These are phyloP conservation scores for Enoplosus armatus DNA, from an alignment of 2,797 vertebrate species.

Conservation along the genomic window DNA sequence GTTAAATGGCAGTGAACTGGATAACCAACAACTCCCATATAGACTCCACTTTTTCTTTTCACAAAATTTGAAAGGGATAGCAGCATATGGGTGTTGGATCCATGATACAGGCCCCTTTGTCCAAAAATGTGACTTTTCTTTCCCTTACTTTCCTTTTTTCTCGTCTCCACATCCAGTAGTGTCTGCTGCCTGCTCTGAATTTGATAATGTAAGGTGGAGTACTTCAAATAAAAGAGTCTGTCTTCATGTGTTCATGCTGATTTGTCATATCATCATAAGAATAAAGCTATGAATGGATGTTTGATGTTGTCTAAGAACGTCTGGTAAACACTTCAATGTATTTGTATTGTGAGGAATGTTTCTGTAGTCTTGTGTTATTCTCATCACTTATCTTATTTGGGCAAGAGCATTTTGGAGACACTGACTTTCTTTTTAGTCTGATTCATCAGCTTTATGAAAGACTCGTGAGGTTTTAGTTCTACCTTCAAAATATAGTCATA, in stretches of 20 bases:
- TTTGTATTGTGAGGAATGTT: neutral
- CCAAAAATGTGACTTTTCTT: neutral
- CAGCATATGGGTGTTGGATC: neutral
- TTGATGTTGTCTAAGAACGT: neutral
- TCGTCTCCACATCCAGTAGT: neutral
- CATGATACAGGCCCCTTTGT: too few relatives aligned
- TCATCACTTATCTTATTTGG: neutral
- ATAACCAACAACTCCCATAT: neutral
- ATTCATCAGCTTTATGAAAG: neutral
- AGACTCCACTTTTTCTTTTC: neutral
- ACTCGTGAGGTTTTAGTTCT: neutral
- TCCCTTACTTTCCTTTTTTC: neutral
- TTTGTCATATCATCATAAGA: neutral
- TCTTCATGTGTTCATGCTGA: neutral
- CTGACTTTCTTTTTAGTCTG: neutral
- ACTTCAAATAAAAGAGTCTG: neutral
- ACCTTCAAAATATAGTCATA: neutral
- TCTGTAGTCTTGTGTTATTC: neutral
- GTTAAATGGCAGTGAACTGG: neutral
- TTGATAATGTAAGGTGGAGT: neutral
- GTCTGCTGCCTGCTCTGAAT: conserved; percentile 3
- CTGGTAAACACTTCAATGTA: neutral
- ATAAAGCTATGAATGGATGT: neutral
- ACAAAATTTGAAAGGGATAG: neutral
- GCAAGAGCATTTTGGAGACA: neutral